A percentile compares a stretch with the other conserved stretches of the same genome.
These are phyloP conservation scores for Macquaria australasica DNA, from an alignment of 2,113 vertebrate genomes.

Conservation along the genomic window DNA sequence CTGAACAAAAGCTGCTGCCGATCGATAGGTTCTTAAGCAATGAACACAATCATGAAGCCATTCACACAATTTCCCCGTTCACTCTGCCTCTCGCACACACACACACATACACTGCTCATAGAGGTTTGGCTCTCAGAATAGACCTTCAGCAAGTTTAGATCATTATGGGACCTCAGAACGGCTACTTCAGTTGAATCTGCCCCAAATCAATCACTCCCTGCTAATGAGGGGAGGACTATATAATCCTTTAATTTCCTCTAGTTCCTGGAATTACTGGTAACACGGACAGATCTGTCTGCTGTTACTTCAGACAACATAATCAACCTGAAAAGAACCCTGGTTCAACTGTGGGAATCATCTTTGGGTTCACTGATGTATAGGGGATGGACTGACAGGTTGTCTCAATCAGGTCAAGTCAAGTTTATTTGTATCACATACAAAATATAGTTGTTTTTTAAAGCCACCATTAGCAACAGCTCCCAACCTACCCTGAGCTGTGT, in stretches of 20 bases:
- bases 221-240: slow-evolving; percentile 10
- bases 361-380: not conserved
- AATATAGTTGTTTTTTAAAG: not conserved
- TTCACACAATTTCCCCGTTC: slow-evolving; percentile 4
- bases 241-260: slow-evolving; percentile 27
- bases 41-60: slow-evolving; percentile 34
- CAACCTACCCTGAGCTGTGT: not conserved
- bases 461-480: not conserved
- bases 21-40: slow-evolving; percentile 60
- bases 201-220: slow-evolving; percentile 31
- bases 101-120: not conserved
- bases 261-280: not conserved
- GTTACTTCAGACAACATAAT: slow-evolving; percentile 1
- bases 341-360: not conserved
- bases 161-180: slow-evolving; percentile 23
- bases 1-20: slow-evolving; percentile 85
- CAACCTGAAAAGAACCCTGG: not conserved
- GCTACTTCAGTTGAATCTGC: slow-evolving; percentile 30
- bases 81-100: not conserved
- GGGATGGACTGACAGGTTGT: not conserved
- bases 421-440: not conserved
- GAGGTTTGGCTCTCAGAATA: slow-evolving; percentile 5
- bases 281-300: slow-evolving; percentile 12
- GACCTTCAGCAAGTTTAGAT: slow-evolving; percentile 18
- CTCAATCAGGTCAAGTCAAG: not conserved